A percentile compares a stretch with the other conserved stretches of the same genome.
Conservation (phyloP, 2,888 invertebrate species). For the Agonopterix heracliana region DNA sequence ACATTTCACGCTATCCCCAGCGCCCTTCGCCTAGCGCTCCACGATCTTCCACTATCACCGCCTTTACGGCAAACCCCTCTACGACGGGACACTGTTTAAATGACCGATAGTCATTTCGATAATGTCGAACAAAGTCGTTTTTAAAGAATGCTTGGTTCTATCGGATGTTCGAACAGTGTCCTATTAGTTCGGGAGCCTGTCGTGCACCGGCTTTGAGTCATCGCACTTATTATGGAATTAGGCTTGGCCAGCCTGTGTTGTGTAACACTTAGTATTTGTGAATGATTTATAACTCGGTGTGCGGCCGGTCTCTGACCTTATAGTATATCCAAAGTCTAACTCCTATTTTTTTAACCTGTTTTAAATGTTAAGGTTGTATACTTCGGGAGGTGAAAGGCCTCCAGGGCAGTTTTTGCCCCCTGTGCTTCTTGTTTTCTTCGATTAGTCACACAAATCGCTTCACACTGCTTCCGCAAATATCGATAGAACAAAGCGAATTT, state of each 20-base stretch:
- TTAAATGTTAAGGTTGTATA: conserved; percentile 71
- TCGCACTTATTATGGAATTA: too few relatives aligned
- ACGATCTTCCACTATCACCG: conserved; percentile 65
- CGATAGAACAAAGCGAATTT: conserved; percentile 29
- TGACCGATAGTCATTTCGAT: conserved; percentile 31
- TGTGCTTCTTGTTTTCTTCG: conserved; percentile 73
- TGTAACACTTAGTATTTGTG: conserved; percentile 6
- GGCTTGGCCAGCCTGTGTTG: too few relatives aligned
- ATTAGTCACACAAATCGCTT: conserved; percentile 39
- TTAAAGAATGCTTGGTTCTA: conserved; percentile 10
- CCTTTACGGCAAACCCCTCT: conserved; percentile 52
- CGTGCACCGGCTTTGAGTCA: conserved; percentile 14
- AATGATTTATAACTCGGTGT: conserved; percentile 10
- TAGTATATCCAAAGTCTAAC: conserved; percentile 72
- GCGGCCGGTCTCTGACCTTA: conserved; percentile 31
- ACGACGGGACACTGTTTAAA: conserved; percentile 34
- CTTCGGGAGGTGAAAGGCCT: conserved; percentile 47
- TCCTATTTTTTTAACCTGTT: conserved; percentile 76
- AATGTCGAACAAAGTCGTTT: conserved; percentile 4
- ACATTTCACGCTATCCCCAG: conserved; percentile 42
- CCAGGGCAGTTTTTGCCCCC: conserved; percentile 56
- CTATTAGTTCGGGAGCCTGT: conserved; percentile 33
- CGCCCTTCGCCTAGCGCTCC: conserved; percentile 65
- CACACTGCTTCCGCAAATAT: conserved; percentile 40
- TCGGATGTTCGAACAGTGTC: conserved; percentile 44